Evolutionary conservation across 2,888 invertebrate species (phyloP).

Genomic region (Entomobrya multifasciata): DNA sequence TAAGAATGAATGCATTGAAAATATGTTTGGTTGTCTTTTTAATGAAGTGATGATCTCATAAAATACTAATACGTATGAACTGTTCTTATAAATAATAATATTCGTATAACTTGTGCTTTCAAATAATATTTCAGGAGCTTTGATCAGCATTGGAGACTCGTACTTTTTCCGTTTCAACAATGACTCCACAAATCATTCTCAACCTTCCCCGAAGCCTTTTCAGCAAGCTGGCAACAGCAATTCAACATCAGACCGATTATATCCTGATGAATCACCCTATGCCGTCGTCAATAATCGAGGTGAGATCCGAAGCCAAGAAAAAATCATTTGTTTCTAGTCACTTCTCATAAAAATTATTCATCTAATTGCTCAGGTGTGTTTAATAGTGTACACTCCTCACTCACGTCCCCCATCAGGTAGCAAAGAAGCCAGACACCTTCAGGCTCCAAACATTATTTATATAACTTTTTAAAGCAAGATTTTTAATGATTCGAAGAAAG

Average conservation of each 20-base stretch:
- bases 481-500: conserved; percentile 59
- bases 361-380: conserved; percentile 60
- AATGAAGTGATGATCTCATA: conserved; percentile 13
- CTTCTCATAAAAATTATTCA: conserved; percentile 50
- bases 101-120: no score
- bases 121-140: conserved; percentile 90
- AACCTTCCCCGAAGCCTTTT: conserved; percentile 34
- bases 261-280: conserved; percentile 77
- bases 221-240: conserved; percentile 82
- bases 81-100: conserved; percentile 22
- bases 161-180: conserved; percentile 94
- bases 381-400: neutral
- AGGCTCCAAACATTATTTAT: conserved; percentile 55
- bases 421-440: conserved; percentile 59
- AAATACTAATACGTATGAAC: neutral
- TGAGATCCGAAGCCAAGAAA: conserved; percentile 41
- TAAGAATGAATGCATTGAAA: no score
- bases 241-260: conserved; percentile 71
- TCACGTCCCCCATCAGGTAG: conserved; percentile 14
- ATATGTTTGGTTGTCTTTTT: no score
- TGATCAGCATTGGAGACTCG: conserved; percentile 94
- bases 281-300: conserved; percentile 76
- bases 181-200: conserved; percentile 92
- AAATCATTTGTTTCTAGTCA: conserved; percentile 57
- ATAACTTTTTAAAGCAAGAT: conserved; percentile 38